Conservation (phyloP, 2,113 vertebrate genomes). For the Larimichthys crocea region DNA sequence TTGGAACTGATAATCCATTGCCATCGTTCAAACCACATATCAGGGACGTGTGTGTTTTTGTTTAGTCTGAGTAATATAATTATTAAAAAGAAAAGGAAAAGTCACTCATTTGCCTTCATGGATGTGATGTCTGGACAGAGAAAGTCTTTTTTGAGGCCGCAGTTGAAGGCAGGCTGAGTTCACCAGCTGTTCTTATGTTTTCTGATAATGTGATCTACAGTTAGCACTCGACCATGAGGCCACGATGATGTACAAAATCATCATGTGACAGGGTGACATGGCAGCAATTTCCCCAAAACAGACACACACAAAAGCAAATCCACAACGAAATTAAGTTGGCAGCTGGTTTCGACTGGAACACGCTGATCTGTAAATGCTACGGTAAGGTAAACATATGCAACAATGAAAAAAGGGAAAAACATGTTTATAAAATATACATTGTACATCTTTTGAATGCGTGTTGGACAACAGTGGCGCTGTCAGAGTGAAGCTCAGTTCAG, state of each 20-base stretch:
- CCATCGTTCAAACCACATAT: constrained; percentile 38
- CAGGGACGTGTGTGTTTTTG: constrained; percentile 27
- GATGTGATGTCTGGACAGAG: constrained; percentile 19
- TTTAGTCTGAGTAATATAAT: constrained; percentile 28
- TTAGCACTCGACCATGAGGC: constrained; percentile 41
- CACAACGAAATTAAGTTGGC: constrained; percentile 54
- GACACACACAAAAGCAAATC: constrained; percentile 41
- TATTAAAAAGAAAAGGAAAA: constrained; percentile 17
- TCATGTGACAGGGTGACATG: constrained; percentile 11
- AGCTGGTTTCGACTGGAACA: constrained; percentile 52
- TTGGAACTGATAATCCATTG: constrained; percentile 43
- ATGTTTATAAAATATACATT: constrained; percentile 28
- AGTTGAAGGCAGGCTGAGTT: constrained; percentile 61
- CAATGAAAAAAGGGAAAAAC: constrained; percentile 14
- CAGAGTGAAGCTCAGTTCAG: constrained; percentile 18
- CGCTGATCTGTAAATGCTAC: constrained; percentile 29
- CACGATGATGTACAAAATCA: constrained; percentile 27
- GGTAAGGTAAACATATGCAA: constrained; percentile 30
- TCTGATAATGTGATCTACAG: constrained; percentile 28
- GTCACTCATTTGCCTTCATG: constrained; percentile 36
- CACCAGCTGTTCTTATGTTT: constrained; percentile 34
- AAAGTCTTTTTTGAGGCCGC: constrained; percentile 67
- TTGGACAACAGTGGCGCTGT: constrained; percentile 32
- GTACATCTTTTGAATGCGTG: constrained; percentile 31
- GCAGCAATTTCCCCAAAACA: constrained; percentile 14